Base-by-base conservation (phyloP, 2,888 invertebrate genomes). In the Notodromas monacha region DNA sequence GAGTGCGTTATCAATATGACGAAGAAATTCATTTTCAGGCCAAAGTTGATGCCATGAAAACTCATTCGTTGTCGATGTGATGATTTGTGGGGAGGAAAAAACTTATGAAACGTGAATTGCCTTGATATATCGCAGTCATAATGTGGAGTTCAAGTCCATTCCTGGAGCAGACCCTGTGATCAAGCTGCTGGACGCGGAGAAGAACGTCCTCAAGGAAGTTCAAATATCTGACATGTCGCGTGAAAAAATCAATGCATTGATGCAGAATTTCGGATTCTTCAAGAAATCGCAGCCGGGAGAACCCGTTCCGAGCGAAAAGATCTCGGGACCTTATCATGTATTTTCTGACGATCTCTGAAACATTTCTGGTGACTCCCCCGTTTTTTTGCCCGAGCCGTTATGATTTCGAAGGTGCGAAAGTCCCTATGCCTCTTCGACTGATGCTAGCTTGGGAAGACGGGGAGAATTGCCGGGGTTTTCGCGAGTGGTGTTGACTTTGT, bases 221-320 rank as follows among this genome's bases (percentile, higher is more conserved):
- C 46, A 53, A 26, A 47, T 70, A 26, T 56, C 57, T 2, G 45
- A 49, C 15, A 49, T 63, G 11, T 57, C 50, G 16, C 57, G 66
- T 14, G 41, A 59, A 15, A 60, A 66, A 42, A 68, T 68, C 45
- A 69, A 68, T 40, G 52, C 63, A 5, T 49, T 69, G 2, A 40
- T 68, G 11, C 40, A 49, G 33, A 49, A 49, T 13, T 61, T 57
- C 42, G 66, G 67, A 4, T 66, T 68, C 38, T 42, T 15, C 12
- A 13, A 15, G 14, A 16, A 12, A 12, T 6, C 6, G 28, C 8
- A 6, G 28, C 28, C 12, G n/a, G 12, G 10, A 10, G 10, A 10
- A 5, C 10, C 10, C 28, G 28, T n/a, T 11, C n/a, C 28, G 6
- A 12, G 11, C 12, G 12, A 27, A 6, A 6, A 8, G 5, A 5